Evolutionary conservation across 2,113 vertebrate species (phyloP), one percentile per base, ranked within the genome.

Genomic region (Strix uralensis): DNA sequence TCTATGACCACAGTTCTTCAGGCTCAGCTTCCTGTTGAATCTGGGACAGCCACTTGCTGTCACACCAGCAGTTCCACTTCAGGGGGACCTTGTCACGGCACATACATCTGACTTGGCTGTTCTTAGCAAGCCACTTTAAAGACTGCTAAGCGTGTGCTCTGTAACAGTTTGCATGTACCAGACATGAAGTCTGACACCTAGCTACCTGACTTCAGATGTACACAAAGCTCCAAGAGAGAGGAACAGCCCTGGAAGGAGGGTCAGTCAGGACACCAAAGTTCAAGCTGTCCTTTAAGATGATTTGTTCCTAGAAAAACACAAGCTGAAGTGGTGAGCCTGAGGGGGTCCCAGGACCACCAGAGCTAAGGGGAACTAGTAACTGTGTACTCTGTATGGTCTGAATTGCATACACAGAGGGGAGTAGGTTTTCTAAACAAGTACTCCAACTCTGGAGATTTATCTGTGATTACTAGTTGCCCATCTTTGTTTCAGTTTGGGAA

Each of bases 401-500:
- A 79, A 70, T 69, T 81, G 67, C n/a, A 38, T 8, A 42, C 8
- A 3, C 4, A 15, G 27, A 49, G 15, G 6, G 9, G 32, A 77
- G 58, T 10, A 15, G 20, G n/a, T 81, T 90, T 93, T 80, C 57
- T 74, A 44, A 91, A 46, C 30, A 73, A 87, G 49, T 20, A 5
- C 49, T 95, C 74, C 49, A 81, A 5, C 47, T n/a, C 25, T 36
- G 12, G 30, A 83, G 36, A 54, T 92, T 92, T 72, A 57, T 90
- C 57, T 73, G 52, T 23, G n/a, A 38, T 80, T 90, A 34, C 54
- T 61, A 14, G 38, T 55, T 84, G 49, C 42, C 54, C 44, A 73
- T 66, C 51, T 58, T 88, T 81, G 71, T 88, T 87, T 91, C 58
- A 57, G 26, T 79, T 90, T 36, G 22, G 59, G 67, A 87, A 81